A percentile compares a stretch with the other conserved stretches of the same genome.
These are phyloP conservation scores for Cisticola juncidis DNA, from an alignment of 2,113 vertebrate genomes.

Conservation along the genomic window DNA sequence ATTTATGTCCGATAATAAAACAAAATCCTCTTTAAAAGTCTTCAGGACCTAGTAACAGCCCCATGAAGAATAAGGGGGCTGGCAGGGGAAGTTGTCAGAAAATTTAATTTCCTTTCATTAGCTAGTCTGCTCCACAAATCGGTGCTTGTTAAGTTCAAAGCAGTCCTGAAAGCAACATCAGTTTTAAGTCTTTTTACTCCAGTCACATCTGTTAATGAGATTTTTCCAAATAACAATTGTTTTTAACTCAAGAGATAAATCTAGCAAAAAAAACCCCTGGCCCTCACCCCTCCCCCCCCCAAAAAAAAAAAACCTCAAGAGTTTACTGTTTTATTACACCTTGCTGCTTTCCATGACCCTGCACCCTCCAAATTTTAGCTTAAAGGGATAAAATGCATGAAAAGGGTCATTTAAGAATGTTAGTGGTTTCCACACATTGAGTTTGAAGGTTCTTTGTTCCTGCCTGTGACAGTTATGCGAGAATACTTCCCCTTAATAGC, in stretches of 20 bases:
- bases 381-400: conserved; percentile 79
- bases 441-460: conserved; percentile 84
- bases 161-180: conserved; percentile 80
- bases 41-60: conserved; percentile 77
- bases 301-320: not conserved
- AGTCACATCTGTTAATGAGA: conserved; percentile 86
- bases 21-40: conserved; percentile 80
- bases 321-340: conserved; percentile 79
- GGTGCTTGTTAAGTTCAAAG: conserved; percentile 85
- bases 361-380: conserved; percentile 77
- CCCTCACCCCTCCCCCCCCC: not conserved
- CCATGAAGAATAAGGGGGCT: conserved; percentile 77
- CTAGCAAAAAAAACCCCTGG: not conserved
- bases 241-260: conserved; percentile 81
- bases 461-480: conserved; percentile 87
- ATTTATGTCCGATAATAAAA: conserved; percentile 73
- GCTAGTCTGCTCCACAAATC: conserved; percentile 85
- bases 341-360: conserved; percentile 71
- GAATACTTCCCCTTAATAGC: conserved; percentile 89
- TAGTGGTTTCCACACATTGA: conserved; percentile 81
- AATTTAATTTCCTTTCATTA: conserved; percentile 91
- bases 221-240: conserved; percentile 83
- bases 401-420: conserved; percentile 81
- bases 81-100: conserved; percentile 84
- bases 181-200: conserved; percentile 80